Evolutionary conservation across 2,113 vertebrate species (phyloP), one percentile per base, ranked within the genome.

Genomic region (Tychaedon coryphoeus): DNA sequence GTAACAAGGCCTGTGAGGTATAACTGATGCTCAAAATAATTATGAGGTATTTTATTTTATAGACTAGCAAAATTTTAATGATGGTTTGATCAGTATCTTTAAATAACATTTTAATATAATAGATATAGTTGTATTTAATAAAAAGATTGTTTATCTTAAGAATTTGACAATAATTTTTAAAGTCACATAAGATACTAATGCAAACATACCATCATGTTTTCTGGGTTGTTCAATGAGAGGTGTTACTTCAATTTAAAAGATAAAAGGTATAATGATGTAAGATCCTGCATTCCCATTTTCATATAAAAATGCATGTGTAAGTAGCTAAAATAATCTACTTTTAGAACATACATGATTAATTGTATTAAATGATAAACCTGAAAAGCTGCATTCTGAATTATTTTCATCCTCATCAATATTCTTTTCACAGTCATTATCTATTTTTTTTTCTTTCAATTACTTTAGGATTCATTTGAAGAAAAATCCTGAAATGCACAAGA

Each of bases 371-470:
- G 1, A 82, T 85, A 84, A 93, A 93, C 33, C 66, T 76, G 83
- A 86, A 88, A 93, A 84, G 31, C 34, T 82, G 45, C 85, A 72
- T 94, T 90, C 74, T 94, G 54, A 62, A 90, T 90, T 93, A 90
- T 45, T 7, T 80, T 82, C 54, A 92, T 82, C 71, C 53, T 90
- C 70, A 94, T 89, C 48, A 91, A 86, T 57, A 95, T 91, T 95
- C 42, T 94, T 95, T 95, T 79, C 62, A 78, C 70, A 65, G 15
- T 82, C 22, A 54, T 56, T 91, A 85, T 42, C 48, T 47, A 76
- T 73, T 82, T 62, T 91, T 91, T 86, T 19, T 13, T 18, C n/a
- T 82, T 87, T 92, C 53, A 92, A 79, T 75, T 95, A 75, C 53
- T 77, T 88, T 72, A 86, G 48, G 40, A 75, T 82, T 90, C 43